Percentiles rank a stretch among this genome's conserved stretches.
Evolutionary conservation across 2,113 vertebrate genomes (phyloP).

Genomic region (Centrocercus urophasianus): DNA sequence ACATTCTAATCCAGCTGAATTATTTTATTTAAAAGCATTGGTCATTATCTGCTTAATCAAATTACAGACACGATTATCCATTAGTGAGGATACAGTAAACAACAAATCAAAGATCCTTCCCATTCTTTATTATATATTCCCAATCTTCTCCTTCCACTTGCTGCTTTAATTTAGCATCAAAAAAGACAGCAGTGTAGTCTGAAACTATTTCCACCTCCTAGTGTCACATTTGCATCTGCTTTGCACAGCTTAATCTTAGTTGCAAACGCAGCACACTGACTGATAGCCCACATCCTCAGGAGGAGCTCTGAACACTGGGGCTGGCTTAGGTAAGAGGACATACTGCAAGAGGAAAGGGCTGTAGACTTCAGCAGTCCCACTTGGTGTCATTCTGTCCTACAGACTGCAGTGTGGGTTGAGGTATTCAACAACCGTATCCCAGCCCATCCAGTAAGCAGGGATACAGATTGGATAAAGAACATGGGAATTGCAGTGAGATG

Average conservation of each 20-base stretch:
- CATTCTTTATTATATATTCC: neutral
- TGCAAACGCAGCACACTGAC: neutral
- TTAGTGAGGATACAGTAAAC: neutral
- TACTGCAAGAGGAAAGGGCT: neutral
- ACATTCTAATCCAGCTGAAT: neutral
- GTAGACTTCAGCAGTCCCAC: neutral
- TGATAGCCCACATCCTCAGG: neutral
- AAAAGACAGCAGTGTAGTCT: neutral
- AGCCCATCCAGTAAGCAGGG: neutral
- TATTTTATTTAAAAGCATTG: slow-evolving; percentile 8
- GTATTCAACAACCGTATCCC: neutral
- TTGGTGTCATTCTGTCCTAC: neutral
- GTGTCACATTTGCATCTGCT: neutral
- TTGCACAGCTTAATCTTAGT: neutral
- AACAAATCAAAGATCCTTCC: neutral
- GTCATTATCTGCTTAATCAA: slow-evolving; percentile 23
- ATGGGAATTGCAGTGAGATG: neutral
- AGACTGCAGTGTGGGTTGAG: neutral
- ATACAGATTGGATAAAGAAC: neutral
- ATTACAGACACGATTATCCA: neutral
- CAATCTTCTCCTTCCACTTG: neutral
- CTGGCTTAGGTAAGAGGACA: neutral
- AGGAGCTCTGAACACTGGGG: neutral
- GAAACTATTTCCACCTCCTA: neutral
- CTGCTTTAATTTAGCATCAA: neutral